These are phyloP conservation scores for Epinotia brunnichana DNA, from an alignment of 2,888 invertebrate species.

Conservation along the genomic window DNA sequence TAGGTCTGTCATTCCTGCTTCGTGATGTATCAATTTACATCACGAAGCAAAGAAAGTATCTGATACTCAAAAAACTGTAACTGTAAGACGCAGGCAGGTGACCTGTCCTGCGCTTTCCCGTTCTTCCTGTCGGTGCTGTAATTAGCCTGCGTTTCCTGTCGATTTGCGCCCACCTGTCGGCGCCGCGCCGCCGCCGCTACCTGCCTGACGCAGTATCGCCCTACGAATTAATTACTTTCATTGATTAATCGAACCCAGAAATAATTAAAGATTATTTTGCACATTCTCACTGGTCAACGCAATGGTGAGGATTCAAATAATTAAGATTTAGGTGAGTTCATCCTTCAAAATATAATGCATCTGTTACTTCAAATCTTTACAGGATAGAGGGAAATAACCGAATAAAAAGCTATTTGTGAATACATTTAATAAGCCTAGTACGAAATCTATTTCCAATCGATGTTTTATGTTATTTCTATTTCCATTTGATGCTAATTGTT, in stretches of 20 bases:
- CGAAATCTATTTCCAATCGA: too few relatives aligned
- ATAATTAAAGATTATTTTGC: slow-evolving; percentile 72
- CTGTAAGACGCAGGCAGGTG: slow-evolving; percentile 16
- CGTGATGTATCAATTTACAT: too few relatives aligned
- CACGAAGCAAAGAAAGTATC: too few relatives aligned
- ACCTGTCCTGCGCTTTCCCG: slow-evolving; percentile 44
- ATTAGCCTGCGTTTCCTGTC: slow-evolving; percentile 69
- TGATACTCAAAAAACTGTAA: background rate
- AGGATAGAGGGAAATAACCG: too few relatives aligned
- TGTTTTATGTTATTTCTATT: too few relatives aligned
- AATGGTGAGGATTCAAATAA: slow-evolving; percentile 2
- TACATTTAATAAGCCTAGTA: too few relatives aligned
- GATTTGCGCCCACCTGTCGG: slow-evolving; percentile 80
- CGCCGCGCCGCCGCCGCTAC: slow-evolving; percentile 62
- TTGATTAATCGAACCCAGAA: slow-evolving; percentile 75
- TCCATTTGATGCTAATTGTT: too few relatives aligned
- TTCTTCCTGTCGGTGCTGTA: slow-evolving; percentile 54
- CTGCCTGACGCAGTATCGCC: slow-evolving; percentile 75
- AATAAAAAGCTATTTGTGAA: too few relatives aligned
- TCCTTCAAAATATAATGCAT: too few relatives aligned
- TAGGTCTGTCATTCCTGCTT: too few relatives aligned
- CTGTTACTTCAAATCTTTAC: background rate
- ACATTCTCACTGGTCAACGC: slow-evolving; percentile 35
- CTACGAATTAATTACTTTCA: slow-evolving; percentile 77
- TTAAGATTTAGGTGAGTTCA: too few relatives aligned